Conservation (phyloP, 2,888 invertebrate genomes). For the Lithosia quadra region DNA sequence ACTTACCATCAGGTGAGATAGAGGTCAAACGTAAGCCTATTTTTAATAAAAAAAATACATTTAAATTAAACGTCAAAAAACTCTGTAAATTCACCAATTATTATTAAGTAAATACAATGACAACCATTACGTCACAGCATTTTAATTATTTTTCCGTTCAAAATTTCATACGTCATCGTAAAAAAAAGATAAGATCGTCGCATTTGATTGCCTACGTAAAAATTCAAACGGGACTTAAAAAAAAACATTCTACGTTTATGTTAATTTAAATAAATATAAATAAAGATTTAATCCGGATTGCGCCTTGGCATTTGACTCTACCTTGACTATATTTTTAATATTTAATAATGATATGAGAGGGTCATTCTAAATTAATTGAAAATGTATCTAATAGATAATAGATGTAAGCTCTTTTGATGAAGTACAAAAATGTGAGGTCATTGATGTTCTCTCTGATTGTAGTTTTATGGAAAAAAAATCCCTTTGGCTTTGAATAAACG, state of each 20-base stretch:
- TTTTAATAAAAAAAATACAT: too few relatives aligned
- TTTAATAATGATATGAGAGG: conserved; percentile 8
- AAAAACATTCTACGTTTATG: not conserved
- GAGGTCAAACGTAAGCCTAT: too few relatives aligned
- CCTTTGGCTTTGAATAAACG: not conserved
- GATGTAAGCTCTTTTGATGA: not conserved
- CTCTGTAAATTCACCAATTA: too few relatives aligned
- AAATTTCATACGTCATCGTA: not conserved
- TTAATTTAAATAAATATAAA: conserved; percentile 6
- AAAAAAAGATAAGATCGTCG: not conserved
- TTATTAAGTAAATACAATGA: not conserved
- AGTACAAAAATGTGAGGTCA: not conserved
- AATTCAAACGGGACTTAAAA: not conserved
- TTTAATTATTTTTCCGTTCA: not conserved
- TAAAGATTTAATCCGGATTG: not conserved
- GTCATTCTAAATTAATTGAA: conserved; percentile 10
- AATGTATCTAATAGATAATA: too few relatives aligned
- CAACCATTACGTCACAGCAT: not conserved
- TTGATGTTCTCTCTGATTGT: not conserved
- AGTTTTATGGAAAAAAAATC: not conserved
- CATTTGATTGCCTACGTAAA: not conserved
- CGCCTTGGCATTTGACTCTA: conserved; percentile 13
- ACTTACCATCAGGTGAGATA: too few relatives aligned
- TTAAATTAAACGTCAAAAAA: too few relatives aligned
- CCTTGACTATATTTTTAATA: conserved; percentile 13